Evolutionary conservation across 2,797 vertebrate species (phyloP), one percentile per base, ranked within the genome.

Genomic region (Hylomyscus alleni): DNA sequence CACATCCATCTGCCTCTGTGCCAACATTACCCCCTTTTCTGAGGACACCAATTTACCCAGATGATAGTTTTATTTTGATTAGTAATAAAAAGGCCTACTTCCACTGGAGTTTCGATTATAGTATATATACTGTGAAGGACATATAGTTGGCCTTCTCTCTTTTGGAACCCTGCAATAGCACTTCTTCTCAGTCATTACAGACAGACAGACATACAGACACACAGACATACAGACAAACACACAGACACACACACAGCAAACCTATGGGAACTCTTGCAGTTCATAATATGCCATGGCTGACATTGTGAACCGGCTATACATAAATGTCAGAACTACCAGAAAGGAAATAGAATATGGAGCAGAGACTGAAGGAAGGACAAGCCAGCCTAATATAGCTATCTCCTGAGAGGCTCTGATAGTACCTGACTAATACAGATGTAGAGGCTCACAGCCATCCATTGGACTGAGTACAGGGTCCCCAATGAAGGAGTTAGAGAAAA

Each of bases 161-260:
- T 44, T 56, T 0, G 0, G 6, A 0, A 22, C 60, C 50, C 89
- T 10, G 5, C 0, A 3, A 7, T 12, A 31, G 37, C 10, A 10
- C 1, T 0, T 40, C 19, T 54, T 20, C 31, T 62, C 60, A 65
- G 2, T 10, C 24, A 20, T 96, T 69, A 87, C 88, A 62, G 76
- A 52, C 40, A 75, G 22, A 44, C 37, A 44, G 4, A 75, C 37
- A 73, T 0, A 73, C 19, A 73, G 2, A 83, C 17, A 67, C 9
- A 50, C 24, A 62, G 13, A 17, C 0, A 50, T 40, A 62, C 24
- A 34, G 24, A 44, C 34, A 54, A 12, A 17, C 0, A 0, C 40
- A 58, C 31, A 56, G 17, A 80, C 26, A 84, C 17, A 17, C 0
- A 0, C 31, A 56, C 65, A 75, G 15, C 65, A 89, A 31, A 24